Percentiles rank a stretch among this genome's conserved stretches.
Evolutionary conservation across 1,140 invertebrate genomes (phyloP).

Genomic region (Bombus sibiricus): DNA sequence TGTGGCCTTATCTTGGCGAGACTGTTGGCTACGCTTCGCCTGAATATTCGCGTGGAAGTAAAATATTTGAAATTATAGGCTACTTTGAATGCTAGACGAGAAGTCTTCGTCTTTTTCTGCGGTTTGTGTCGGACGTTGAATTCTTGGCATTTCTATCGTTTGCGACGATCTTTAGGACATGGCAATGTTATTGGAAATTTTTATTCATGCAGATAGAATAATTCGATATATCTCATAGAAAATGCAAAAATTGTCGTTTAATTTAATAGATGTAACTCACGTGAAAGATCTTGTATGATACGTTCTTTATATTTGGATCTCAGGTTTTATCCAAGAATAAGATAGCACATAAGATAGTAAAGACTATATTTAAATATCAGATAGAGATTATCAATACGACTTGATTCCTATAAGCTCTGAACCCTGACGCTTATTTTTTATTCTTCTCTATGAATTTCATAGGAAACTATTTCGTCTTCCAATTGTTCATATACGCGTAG

Average conservation of each 20-base stretch:
- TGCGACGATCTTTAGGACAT: neutral
- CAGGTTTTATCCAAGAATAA: neutral
- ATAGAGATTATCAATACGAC: neutral
- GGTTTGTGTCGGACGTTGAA: neutral
- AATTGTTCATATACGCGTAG: neutral
- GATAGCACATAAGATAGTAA: neutral
- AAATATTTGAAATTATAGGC: neutral
- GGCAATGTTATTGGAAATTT: neutral
- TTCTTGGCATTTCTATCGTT: neutral
- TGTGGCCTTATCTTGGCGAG: neutral
- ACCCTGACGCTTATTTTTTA: too few relatives aligned
- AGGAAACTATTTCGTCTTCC: too few relatives aligned
- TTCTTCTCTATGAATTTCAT: too few relatives aligned
- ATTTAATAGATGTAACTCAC: neutral
- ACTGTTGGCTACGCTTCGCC: neutral
- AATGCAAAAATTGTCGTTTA: neutral
- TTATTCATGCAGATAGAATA: too few relatives aligned
- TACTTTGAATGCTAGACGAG: neutral
- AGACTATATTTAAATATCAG: neutral
- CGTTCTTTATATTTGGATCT: too few relatives aligned
- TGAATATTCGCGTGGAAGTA: neutral
- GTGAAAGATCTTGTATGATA: too few relatives aligned
- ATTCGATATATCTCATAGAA: too few relatives aligned
- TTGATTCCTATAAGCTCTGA: neutral
- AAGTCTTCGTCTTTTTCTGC: neutral